Evolutionary conservation across 2,888 invertebrate genomes (phyloP).

Genomic region (Phortica okadai): DNA sequence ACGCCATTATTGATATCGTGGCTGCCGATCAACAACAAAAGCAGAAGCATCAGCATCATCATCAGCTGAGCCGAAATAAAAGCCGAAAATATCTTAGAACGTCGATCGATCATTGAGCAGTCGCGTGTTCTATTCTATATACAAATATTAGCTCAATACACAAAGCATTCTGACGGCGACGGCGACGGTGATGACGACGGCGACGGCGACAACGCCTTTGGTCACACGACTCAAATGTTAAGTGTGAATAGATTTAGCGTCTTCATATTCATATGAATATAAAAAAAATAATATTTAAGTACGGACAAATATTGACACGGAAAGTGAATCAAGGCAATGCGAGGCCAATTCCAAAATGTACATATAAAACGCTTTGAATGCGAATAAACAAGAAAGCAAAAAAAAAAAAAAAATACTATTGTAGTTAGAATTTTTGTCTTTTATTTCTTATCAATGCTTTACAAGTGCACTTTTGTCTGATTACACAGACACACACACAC

Average conservation of each 20-base stretch:
- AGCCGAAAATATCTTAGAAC: background rate
- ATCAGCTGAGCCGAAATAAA: background rate
- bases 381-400: no score
- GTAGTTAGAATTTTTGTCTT: conserved; percentile 40
- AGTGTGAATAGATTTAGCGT: conserved; percentile 42
- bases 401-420: background rate
- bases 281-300: conserved; percentile 28
- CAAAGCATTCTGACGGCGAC: background rate
- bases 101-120: background rate
- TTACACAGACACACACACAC: background rate
- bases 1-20: no score
- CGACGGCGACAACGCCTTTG: conserved; percentile 43
- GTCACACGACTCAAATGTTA: conserved; percentile 61
- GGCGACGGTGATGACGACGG: background rate
- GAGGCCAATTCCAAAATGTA: background rate
- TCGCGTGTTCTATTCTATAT: background rate
- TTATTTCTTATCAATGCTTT: conserved; percentile 51
- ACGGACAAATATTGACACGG: conserved; percentile 50
- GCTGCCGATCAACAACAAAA: background rate
- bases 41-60: background rate
- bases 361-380: no score
- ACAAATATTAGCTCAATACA: conserved; percentile 29
- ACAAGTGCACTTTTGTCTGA: conserved; percentile 7
- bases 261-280: conserved; percentile 50
- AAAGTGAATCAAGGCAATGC: conserved; percentile 56